phyloP scores from a whole-genome alignment of 2,888 invertebrate species.

The Resseliella maxima region DNA sequence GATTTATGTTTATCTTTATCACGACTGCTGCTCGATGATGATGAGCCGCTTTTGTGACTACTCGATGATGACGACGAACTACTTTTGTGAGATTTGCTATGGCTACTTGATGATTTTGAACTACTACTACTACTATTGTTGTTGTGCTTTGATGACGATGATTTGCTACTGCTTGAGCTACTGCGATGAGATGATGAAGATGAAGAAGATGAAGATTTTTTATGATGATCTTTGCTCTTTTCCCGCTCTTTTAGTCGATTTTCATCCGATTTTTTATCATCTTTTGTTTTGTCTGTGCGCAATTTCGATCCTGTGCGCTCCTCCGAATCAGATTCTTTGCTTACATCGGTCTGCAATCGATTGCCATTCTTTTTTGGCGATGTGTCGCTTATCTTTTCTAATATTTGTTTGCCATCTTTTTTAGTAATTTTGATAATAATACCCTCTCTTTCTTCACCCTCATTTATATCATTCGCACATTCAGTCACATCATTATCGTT shows the following conservation, averaged over 20 bases:
- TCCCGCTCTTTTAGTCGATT: conserved; percentile 62
- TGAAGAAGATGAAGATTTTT: conserved; percentile 59
- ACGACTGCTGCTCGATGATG: conserved; percentile 63
- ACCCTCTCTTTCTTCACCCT: conserved; percentile 63
- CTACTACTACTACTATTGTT: conserved; percentile 61
- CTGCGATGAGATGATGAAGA: conserved; percentile 24
- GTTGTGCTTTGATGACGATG: conserved; percentile 63
- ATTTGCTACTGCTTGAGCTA: conserved; percentile 39
- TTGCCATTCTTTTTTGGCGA: conserved; percentile 56
- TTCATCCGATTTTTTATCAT: conserved; percentile 60
- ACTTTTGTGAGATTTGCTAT: conserved; percentile 62
- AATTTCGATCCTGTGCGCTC: conserved; percentile 54
- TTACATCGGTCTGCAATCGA: neutral
- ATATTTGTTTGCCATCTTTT: conserved; percentile 78
- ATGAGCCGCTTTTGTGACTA: conserved; percentile 61
- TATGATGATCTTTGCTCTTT: conserved; percentile 64
- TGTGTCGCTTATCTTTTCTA: conserved; percentile 66
- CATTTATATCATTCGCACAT: conserved; percentile 57
- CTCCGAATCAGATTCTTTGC: neutral
- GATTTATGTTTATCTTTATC: conserved; percentile 59
- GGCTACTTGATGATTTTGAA: conserved; percentile 66
- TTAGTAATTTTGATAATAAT: conserved; percentile 74
- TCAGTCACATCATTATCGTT: conserved; percentile 35
- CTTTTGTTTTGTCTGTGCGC: conserved; percentile 61
- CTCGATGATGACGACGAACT: conserved; percentile 63